phyloP scores from a whole-genome alignment of 2,888 invertebrate species.

The Idaea aversata region DNA sequence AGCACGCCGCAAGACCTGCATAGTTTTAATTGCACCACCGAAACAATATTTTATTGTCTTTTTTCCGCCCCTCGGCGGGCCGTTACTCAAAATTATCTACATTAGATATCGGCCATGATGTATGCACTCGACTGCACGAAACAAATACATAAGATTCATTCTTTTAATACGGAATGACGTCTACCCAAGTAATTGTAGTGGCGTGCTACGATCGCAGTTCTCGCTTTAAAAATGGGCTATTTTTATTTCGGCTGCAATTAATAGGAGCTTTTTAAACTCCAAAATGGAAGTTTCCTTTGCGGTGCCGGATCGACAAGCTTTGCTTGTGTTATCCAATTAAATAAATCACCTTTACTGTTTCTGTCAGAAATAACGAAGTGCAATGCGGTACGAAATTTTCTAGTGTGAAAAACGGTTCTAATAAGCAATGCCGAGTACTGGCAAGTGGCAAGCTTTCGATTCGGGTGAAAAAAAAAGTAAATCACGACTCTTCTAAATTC shows the following conservation, averaged over 20 bases:
- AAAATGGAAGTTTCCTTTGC: conserved; percentile 1
- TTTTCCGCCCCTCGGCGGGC: conserved; percentile 48
- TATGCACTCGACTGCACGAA: conserved; percentile 60
- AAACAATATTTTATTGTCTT: conserved; percentile 73
- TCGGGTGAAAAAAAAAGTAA: not conserved
- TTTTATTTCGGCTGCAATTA: conserved; percentile 3
- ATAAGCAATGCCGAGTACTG: not conserved
- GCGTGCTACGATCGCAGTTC: conserved; percentile 39
- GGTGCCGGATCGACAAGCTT: conserved; percentile 6
- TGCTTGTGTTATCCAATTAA: not conserved
- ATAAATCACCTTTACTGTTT: conserved; percentile 1
- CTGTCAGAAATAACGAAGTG: not conserved
- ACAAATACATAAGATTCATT: conserved; percentile 43
- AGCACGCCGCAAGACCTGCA: conserved; percentile 21
- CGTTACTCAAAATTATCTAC: conserved; percentile 78
- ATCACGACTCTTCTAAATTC: not conserved
- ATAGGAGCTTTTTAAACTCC: not conserved
- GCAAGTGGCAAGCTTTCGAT: conserved; percentile 47
- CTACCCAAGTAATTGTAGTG: conserved; percentile 41
- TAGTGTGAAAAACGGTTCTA: not conserved
- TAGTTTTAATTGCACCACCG: conserved; percentile 71
- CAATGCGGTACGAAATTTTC: not conserved
- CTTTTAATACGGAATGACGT: conserved; percentile 62
- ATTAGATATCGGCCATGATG: conserved; percentile 70
- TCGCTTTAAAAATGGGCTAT: not conserved